A percentile compares a stretch with the other conserved stretches of the same genome.
Evolutionary conservation across 2,113 vertebrate species (phyloP).

Genomic region (Leuciscus idus): DNA sequence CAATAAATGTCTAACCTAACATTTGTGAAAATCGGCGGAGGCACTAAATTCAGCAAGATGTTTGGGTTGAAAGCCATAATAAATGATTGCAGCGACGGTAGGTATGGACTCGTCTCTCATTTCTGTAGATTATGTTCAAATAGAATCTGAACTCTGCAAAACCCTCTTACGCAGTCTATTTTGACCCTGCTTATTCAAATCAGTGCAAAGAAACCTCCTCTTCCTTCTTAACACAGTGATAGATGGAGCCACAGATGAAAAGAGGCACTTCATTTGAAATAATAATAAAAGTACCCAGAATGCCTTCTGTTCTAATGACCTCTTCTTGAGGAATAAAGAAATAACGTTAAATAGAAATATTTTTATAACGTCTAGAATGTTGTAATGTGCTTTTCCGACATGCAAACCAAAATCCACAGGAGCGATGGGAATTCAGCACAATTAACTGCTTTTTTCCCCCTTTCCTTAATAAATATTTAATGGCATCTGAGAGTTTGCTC

Average conservation of each 20-base stretch:
- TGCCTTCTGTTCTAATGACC: constrained; percentile 27
- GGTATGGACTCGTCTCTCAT: background rate
- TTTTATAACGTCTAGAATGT: background rate
- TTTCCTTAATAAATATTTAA: constrained; percentile 48
- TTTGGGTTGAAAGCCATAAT: background rate
- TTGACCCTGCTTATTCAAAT: constrained; percentile 37
- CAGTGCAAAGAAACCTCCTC: background rate
- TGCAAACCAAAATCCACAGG: background rate
- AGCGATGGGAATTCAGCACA: constrained; percentile 13
- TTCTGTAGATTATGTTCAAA: background rate
- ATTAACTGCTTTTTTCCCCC: background rate
- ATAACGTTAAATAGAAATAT: background rate
- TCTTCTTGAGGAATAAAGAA: constrained; percentile 17
- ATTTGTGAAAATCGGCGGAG: background rate
- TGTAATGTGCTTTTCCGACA: constrained; percentile 21
- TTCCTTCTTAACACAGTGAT: constrained; percentile 33
- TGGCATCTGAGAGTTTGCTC: constrained; percentile 16
- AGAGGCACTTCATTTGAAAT: constrained; percentile 24
- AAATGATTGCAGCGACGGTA: background rate
- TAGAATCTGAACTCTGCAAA: background rate
- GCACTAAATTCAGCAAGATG: background rate
- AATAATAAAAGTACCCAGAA: constrained; percentile 16
- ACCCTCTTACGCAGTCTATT: constrained; percentile 19
- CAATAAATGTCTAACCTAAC: background rate
- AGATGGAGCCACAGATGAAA: constrained; percentile 19